Evolutionary conservation across 1,140 invertebrate genomes (phyloP).

Genomic region (Pissodes strobi): DNA sequence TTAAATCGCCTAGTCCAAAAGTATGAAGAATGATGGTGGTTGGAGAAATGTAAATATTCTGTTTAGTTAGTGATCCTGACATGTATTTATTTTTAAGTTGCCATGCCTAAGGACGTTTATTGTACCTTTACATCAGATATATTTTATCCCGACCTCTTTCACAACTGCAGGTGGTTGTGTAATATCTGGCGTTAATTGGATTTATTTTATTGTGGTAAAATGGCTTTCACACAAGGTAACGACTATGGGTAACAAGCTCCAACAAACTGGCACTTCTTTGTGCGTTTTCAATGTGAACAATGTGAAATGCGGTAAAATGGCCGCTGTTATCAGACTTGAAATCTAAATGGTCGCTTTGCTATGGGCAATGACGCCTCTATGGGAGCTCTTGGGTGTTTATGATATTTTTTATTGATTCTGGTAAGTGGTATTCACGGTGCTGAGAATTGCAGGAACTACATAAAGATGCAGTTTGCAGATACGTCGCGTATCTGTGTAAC

Average conservation of each 20-base stretch:
- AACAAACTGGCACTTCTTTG: conserved; percentile 6
- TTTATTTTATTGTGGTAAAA: conserved; percentile 8
- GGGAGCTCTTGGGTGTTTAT: conserved; percentile 11
- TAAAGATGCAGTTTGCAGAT: conserved; percentile 4
- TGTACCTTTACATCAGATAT: too few relatives aligned
- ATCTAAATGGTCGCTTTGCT: conserved; percentile 5
- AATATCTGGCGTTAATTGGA: conserved; percentile 12
- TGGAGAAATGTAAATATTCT: too few relatives aligned
- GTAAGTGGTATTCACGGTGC: conserved; percentile 13
- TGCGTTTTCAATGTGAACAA: conserved; percentile 10
- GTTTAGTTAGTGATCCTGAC: too few relatives aligned
- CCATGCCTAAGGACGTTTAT: too few relatives aligned
- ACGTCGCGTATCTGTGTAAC: not conserved
- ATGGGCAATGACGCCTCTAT: conserved; percentile 11
- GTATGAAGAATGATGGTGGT: too few relatives aligned
- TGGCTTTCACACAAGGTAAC: not conserved
- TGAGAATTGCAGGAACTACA: not conserved
- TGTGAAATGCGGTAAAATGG: conserved; percentile 9
- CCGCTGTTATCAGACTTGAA: not conserved
- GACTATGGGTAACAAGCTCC: conserved; percentile 1
- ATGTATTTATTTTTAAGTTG: too few relatives aligned
- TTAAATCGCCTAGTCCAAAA: too few relatives aligned
- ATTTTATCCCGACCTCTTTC: too few relatives aligned
- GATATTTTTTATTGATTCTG: conserved; percentile 14
- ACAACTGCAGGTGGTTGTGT: too few relatives aligned